Conservation (phyloP, 2,113 vertebrate species). For the Hirundichthys speculiger region DNA sequence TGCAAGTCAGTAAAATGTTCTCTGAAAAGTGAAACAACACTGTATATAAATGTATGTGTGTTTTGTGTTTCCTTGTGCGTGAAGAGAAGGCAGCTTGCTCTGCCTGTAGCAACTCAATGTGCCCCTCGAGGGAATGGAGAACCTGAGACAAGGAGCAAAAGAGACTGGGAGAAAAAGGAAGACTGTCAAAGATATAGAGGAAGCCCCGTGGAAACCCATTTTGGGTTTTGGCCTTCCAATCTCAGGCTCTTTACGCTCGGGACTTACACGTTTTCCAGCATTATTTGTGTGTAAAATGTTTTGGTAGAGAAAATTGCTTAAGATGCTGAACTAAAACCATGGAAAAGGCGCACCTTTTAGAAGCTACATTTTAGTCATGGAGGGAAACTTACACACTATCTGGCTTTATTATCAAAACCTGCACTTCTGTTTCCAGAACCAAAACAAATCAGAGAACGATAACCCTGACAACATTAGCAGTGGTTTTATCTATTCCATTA, state of each 20-base stretch:
- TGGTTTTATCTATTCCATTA: not conserved
- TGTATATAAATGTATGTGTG: not conserved
- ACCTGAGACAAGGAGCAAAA: conserved; percentile 61
- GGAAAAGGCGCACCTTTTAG: conserved; percentile 42
- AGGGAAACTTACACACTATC: conserved; percentile 1
- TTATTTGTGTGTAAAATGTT: conserved; percentile 34
- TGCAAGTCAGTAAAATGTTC: conserved; percentile 12
- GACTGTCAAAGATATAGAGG: conserved; percentile 38
- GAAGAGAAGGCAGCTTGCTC: conserved; percentile 61
- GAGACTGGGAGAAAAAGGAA: conserved; percentile 45
- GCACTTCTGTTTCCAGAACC: not conserved
- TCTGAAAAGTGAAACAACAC: conserved; percentile 22
- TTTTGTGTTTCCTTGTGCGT: conserved; percentile 39
- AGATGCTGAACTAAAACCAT: conserved; percentile 28
- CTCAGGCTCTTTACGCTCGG: conserved; percentile 15
- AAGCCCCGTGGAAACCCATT: conserved; percentile 58
- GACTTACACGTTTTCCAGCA: conserved; percentile 10
- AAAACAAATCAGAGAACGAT: not conserved
- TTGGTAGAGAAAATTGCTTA: conserved; percentile 17
- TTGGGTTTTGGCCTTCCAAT: conserved; percentile 41
- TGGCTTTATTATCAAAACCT: conserved; percentile 11
- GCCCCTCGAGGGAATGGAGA: conserved; percentile 64
- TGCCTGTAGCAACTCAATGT: conserved; percentile 73
- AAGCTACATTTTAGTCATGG: conserved; percentile 19
- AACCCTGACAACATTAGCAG: not conserved